A percentile compares a stretch with the other conserved stretches of the same genome.
Evolutionary conservation across 2,888 invertebrate species (phyloP).

Genomic region (Fissipunctia ypsillon): DNA sequence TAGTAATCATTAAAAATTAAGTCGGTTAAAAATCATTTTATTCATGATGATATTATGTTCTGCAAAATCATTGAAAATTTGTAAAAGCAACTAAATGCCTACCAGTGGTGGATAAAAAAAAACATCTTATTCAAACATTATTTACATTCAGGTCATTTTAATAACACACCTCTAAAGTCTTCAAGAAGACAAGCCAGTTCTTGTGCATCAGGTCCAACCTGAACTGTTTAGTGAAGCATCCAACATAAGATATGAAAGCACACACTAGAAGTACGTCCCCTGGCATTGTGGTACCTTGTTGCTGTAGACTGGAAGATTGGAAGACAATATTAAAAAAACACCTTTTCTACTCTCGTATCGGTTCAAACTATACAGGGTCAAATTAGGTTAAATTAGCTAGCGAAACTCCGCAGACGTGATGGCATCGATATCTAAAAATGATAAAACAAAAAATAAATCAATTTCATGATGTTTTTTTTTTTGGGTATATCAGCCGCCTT

Average conservation of each 20-base stretch:
- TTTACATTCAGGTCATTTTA: background rate
- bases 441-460: too few species aligned
- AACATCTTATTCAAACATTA: background rate
- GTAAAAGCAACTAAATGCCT: background rate
- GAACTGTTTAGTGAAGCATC: conserved; percentile 98
- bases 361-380: background rate
- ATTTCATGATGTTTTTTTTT: too few species aligned
- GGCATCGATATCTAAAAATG: too few species aligned
- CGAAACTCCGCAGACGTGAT: too few species aligned
- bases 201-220: conserved; percentile 96
- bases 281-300: conserved; percentile 97
- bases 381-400: too few species aligned
- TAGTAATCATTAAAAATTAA: background rate
- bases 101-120: background rate
- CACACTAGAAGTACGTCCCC: conserved; percentile 98
- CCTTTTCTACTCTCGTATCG: too few species aligned
- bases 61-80: background rate
- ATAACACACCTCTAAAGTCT: conserved; percentile 92
- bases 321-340: background rate
- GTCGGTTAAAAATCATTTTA: background rate
- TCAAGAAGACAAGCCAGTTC: conserved; percentile 96
- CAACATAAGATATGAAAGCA: conserved; percentile 99
- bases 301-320: conserved; percentile 92
- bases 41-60: background rate
- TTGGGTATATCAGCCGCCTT: too few species aligned